A percentile compares a stretch with the other conserved stretches of the same genome.
Conservation (phyloP, 2,797 vertebrate genomes). For the Acrocephalus scirpaceus region DNA sequence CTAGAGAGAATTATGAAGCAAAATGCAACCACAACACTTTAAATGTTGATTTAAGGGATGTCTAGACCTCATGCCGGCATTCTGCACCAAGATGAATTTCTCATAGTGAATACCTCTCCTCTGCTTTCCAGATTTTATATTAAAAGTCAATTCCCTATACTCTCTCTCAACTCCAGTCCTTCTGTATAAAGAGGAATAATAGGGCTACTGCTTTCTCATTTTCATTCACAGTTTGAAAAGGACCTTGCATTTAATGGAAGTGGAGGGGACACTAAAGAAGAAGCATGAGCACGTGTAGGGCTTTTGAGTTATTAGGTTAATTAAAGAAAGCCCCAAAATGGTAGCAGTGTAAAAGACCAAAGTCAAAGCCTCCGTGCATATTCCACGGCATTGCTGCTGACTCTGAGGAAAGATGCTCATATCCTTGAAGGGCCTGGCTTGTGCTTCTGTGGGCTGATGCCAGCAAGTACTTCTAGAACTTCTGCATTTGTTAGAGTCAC, state of each 20-base stretch:
- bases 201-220: not conserved
- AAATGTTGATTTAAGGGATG: constrained; percentile 56
- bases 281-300: not conserved
- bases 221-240: not conserved
- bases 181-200: not conserved
- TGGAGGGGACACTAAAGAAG: not conserved
- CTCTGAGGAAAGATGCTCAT: not conserved
- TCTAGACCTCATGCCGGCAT: constrained; percentile 50
- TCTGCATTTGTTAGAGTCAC: not conserved
- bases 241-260: not conserved
- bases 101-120: not conserved
- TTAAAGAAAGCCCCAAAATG: not conserved
- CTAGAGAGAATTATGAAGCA: constrained; percentile 35
- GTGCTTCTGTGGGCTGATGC: not conserved
- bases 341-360: not conserved
- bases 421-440: not conserved
- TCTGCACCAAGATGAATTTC: constrained; percentile 26
- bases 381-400: not conserved
- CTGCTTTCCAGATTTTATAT: not conserved
- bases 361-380: not conserved
- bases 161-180: not conserved
- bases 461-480: not conserved
- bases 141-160: not conserved
- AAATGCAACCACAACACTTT: constrained; percentile 51
- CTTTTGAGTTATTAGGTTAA: not conserved